Evolutionary conservation across 2,888 invertebrate species (phyloP), one percentile per base, ranked within the genome.

Genomic region (Drosophila affinis): DNA sequence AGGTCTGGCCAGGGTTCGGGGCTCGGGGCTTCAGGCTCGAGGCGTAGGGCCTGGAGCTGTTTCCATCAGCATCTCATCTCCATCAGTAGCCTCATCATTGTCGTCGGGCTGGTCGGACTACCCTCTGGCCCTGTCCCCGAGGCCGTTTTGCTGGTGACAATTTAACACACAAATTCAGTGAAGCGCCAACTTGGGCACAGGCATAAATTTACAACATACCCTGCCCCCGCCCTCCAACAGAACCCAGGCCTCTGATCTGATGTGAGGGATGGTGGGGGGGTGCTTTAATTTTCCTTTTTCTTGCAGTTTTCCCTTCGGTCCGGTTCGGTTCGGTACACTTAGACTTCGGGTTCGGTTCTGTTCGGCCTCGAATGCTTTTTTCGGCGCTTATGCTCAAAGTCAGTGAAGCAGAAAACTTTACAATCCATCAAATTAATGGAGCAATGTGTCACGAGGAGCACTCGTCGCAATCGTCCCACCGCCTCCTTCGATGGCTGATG

Each of bases 401-500:
- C 77, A 77, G 55, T 87, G 79, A 79, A 88, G 85, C 87, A 68
- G 67, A 87, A 88, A 88, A 85, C 85, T 85, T 87, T 87, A 88
- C 85, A 88, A 85, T 85, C 85, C 89, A 88, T 85, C 85, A 85
- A 85, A 87, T 85, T 88, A 88, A 85, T 85, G 85, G 87, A 79
- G 89, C 85, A 85, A 85, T 85, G 87, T 85, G 87, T 88, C 89
- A 79, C 87, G 67, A 76, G 76, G 70, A 78, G 63, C 72, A 64
- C 45, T 48, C 62, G 51, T 6, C 2, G 29, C 29, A 9, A 14
- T 39, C 39, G 29, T 29, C 39, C 53, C 48, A 51, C 47, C 39
- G 14, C 14, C 39, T 9, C 32, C 53, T 34, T 34, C 34, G 12
- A 34, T 34, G 12, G 5, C 34, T 12, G 34, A 29, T 17, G 9